Evolutionary conservation across 2,888 invertebrate species (phyloP), one percentile per base, ranked within the genome.

Genomic region (Ephialtes manifestator): DNA sequence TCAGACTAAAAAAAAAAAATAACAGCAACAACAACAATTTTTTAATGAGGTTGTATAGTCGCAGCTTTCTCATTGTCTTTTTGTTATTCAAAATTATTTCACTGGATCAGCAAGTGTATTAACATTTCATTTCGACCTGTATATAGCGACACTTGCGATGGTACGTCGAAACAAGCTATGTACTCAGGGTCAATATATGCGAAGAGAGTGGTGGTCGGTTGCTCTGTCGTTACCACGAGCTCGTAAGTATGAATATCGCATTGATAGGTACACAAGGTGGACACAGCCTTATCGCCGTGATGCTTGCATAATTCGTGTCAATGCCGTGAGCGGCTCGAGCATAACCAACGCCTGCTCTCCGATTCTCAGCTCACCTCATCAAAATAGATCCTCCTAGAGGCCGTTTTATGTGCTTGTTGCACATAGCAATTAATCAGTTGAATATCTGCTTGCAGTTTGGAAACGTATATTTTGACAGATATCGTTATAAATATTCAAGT

Each of bases 261-360:
- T 28, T 65, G 55, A 35, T 68, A 51, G 58, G 28, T 31, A 39
- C 18, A 63, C n/a, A 15, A 46, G 48, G 55, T 58, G 65, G 39
- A 70, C n/a, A 51, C 71, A 76, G 60, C 58, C 76, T 81, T 81
- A 85, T 81, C 81, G 75, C 31, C 71, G 55, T 75, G 75, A 85
- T 77, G 81, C 85, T 81, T 82, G 85, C 85, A 81, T 85, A 85
- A 85, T 85, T 85, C 70, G 81, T 85, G 79, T 48, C 46, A 55
- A 79, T 75, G 75, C 82, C 81, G 67, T 58, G 70, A 78, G 81
- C 85, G 51, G 65, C 70, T 75, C 48, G 63, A 70, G 78, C 70
- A 28, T 48, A 35, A 74, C 35, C 78, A 46, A 70, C 67, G 35
- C 51, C 81, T 55, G 78, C 65, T 70, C 55, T 70, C 70, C 65